phyloP scores from a whole-genome alignment of 2,888 invertebrate species.

The Sphaerophoria taeniata region DNA sequence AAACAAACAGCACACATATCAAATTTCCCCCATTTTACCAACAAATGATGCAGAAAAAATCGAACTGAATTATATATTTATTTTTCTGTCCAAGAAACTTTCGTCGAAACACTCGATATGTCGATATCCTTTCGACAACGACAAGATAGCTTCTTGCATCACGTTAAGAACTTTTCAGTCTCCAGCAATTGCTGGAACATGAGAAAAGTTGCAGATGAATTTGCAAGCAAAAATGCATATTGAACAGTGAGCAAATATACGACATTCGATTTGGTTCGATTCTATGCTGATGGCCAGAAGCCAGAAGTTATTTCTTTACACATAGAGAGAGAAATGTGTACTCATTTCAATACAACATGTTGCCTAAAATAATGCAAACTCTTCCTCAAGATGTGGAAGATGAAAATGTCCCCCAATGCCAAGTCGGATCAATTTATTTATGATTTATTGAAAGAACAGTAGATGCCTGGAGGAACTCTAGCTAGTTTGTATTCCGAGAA shows the following conservation, averaged over 20 bases:
- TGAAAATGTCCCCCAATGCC: neutral
- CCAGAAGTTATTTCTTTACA: neutral
- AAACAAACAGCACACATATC: neutral
- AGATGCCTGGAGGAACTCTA: neutral
- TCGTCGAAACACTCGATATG: neutral
- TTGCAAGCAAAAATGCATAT: neutral
- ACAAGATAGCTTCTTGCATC: neutral
- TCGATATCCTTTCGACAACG: neutral
- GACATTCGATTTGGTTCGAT: neutral
- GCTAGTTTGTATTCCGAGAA: neutral
- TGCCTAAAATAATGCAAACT: slow-evolving; percentile 1
- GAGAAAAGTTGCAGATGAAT: slow-evolving; percentile 1
- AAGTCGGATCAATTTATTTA: slow-evolving; percentile 14
- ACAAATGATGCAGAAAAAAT: neutral
- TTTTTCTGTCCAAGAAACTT: neutral
- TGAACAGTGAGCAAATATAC: neutral
- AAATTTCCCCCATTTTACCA: neutral
- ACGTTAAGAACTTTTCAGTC: slow-evolving; percentile 4
- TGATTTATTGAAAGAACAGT: slow-evolving; percentile 4
- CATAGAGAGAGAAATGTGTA: neutral
- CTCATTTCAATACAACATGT: slow-evolving; percentile 18
- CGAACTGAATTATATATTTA: slow-evolving; percentile 14
- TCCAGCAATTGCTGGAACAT: slow-evolving; percentile 1
- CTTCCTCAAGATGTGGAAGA: neutral
- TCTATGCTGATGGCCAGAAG: slow-evolving; percentile 6